Evolutionary conservation across 2,113 vertebrate genomes (phyloP).

Genomic region (Pterophyllum scalare): DNA sequence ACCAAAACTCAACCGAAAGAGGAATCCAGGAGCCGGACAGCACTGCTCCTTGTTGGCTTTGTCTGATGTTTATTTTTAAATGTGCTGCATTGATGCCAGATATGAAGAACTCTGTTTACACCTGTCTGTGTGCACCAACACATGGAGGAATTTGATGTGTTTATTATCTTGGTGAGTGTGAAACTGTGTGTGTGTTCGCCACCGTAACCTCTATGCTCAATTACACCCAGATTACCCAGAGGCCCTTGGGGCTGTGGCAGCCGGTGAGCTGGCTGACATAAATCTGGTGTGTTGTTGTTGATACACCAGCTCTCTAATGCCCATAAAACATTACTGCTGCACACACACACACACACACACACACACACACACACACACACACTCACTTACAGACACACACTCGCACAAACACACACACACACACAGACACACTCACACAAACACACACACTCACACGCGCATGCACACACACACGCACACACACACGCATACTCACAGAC

Average conservation of each 20-base stretch:
- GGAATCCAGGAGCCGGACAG: background rate
- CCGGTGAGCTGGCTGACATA: constrained; percentile 52
- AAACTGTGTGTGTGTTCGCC: constrained; percentile 23
- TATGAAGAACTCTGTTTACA: background rate
- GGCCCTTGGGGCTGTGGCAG: constrained; percentile 54
- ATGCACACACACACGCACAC: constrained; percentile 9
- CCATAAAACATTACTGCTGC: constrained; percentile 46
- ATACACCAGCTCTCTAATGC: constrained; percentile 49
- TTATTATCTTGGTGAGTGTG: background rate
- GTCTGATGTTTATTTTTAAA: background rate
- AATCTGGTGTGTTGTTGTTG: constrained; percentile 66
- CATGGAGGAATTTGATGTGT: constrained; percentile 21
- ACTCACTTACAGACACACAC: too few species aligned
- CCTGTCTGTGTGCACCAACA: background rate
- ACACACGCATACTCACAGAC: too few species aligned
- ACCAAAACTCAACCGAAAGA: background rate
- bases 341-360: background rate
- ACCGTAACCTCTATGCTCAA: constrained; percentile 63
- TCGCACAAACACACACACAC: too few species aligned
- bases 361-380: background rate
- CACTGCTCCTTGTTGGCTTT: background rate
- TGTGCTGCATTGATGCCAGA: background rate
- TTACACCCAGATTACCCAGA: constrained; percentile 69
- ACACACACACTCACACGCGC: too few species aligned
- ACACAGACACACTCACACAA: too few species aligned